Base-by-base conservation (phyloP, 2,113 vertebrate genomes). In the Phalacrocorax brasilianus region DNA sequence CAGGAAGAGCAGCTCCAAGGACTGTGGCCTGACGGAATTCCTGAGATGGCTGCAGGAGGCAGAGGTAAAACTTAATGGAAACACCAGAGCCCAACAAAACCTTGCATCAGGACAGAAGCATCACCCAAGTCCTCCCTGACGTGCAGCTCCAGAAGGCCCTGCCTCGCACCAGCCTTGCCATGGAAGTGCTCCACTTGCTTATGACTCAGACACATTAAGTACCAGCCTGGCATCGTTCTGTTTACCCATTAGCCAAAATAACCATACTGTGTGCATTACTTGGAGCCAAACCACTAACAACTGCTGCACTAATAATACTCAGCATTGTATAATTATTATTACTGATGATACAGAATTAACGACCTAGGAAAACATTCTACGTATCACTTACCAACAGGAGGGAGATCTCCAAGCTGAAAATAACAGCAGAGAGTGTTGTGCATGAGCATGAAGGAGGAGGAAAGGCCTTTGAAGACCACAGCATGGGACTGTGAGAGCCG, bases 121-220 rank as follows among this genome's bases (percentile, higher is more conserved):
- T 9, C 56, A 42, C 6, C 4, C 19, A 52, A 12, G 3, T 17
- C 21, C 35, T 56, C 21, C 24, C 1, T 1, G 0, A 65, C 61
- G 11, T 0, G 7, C 75, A 65, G 49, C 45, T 62, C 26, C 47
- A 20, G 27, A 58, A 49, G 6, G 20, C 56, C 15, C 61, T 78
- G 77, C 42, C 38, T 59, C 3, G 1, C 45, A 77, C 38, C 28
- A 59, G 38, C 33, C 38, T 47, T 4, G 0, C 6, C 2, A 1
- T 44, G 9, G 9, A 70, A 78, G 65, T 3, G 19, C n/a, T 71
- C 13, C 1, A 5, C 47, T 62, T 38, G 20, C 47, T 77, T 14
- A 33, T 55, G 68, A 71, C 44, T 93, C 47, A 81, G 65, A 62
- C 22, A 63, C 21, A 13, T 3, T 11, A 56, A 33, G 49, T 38